Evolutionary conservation across 2,113 vertebrate genomes (phyloP).

Genomic region (Rhipidura dahli): DNA sequence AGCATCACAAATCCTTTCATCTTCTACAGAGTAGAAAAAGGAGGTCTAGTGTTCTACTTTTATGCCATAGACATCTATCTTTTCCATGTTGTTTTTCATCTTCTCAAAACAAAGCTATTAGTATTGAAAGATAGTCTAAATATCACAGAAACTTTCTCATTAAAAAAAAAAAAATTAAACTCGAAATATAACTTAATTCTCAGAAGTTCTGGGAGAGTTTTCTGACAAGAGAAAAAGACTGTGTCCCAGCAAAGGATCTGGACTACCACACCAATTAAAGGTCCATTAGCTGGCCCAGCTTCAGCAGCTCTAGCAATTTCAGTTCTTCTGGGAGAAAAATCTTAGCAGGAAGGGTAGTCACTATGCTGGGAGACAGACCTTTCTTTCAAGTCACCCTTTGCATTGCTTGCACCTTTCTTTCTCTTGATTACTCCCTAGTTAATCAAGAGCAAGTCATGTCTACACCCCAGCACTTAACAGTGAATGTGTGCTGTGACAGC

Average conservation of each 20-base stretch:
- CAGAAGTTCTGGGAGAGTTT: neutral
- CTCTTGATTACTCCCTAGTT: neutral
- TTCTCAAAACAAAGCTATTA: neutral
- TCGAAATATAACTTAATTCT: neutral
- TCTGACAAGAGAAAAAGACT: neutral
- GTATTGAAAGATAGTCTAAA: neutral
- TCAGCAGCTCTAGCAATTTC: neutral
- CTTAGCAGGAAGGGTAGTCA: neutral
- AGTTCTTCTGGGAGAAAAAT: neutral
- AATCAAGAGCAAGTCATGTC: neutral
- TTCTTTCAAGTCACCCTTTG: neutral
- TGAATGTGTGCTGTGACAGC: neutral
- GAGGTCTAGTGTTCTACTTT: neutral
- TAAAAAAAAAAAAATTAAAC: neutral
- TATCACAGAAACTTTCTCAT: neutral
- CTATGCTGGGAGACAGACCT: neutral
- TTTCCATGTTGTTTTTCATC: neutral
- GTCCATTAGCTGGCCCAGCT: neutral
- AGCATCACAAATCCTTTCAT: neutral
- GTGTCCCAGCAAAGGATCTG: neutral
- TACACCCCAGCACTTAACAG: neutral
- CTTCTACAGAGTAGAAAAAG: neutral
- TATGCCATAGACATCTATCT: neutral
- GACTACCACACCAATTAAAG: neutral
- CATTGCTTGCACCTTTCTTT: neutral